phyloP scores from a whole-genome alignment of 2,797 vertebrate species.

The Melopsittacus undulatus region DNA sequence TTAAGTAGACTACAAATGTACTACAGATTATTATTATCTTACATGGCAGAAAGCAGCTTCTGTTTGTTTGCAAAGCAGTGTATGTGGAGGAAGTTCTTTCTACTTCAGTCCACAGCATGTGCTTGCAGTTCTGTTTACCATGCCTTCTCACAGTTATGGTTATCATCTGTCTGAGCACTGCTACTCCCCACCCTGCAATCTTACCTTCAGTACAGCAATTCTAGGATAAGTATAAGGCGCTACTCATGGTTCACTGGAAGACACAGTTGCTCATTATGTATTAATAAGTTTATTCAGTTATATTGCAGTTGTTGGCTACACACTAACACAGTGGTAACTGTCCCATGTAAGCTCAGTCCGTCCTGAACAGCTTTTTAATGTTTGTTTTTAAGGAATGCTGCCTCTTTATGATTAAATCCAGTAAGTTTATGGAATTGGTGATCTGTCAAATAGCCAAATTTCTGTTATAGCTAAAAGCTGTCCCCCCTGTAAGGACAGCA shows the following conservation, averaged over 20 bases:
- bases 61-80: not conserved
- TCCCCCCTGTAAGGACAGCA: not conserved
- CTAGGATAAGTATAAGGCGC: not conserved
- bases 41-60: not conserved
- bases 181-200: not conserved
- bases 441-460: not conserved
- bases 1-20: not conserved
- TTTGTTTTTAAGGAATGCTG: not conserved
- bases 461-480: not conserved
- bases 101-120: not conserved
- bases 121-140: not conserved
- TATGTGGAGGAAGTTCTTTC: not conserved
- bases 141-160: not conserved
- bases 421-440: not conserved
- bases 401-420: not conserved
- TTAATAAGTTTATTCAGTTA: not conserved
- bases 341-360: not conserved
- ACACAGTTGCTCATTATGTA: not conserved
- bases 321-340: not conserved
- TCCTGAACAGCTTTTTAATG: not conserved
- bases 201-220: not conserved
- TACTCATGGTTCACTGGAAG: not conserved
- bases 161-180: not conserved
- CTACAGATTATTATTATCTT: not conserved
- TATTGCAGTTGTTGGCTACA: not conserved